Evolutionary conservation across 2,113 vertebrate species (phyloP).

Genomic region (Psilopsiagon aurifrons): DNA sequence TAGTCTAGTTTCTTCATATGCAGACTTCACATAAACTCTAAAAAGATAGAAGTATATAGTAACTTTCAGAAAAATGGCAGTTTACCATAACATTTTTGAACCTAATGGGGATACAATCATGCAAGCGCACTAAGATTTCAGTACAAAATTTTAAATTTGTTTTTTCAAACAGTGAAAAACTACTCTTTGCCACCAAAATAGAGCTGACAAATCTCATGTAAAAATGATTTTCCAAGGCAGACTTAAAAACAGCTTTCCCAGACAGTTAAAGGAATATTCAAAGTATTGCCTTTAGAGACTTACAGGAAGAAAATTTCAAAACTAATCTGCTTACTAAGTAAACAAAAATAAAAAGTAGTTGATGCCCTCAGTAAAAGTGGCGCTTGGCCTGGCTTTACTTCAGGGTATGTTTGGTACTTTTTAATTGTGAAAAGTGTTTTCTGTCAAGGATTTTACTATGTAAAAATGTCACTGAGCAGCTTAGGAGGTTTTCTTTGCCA

Average conservation of each 20-base stretch:
- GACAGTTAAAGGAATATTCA: neutral
- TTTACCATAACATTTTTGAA: neutral
- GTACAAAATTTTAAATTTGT: neutral
- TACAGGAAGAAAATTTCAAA: neutral
- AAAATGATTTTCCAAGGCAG: neutral
- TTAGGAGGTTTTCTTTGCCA: neutral
- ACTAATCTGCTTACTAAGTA: neutral
- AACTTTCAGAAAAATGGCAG: neutral
- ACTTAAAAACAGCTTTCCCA: neutral
- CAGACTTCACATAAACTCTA: neutral
- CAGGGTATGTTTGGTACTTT: neutral
- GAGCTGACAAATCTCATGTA: neutral
- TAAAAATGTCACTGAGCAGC: neutral
- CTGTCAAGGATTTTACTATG: neutral
- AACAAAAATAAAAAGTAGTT: neutral
- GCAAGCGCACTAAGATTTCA: neutral
- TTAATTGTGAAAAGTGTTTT: neutral
- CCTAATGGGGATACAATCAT: accelerated
- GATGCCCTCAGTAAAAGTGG: neutral
- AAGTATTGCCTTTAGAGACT: neutral
- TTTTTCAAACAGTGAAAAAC: neutral
- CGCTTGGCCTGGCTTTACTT: neutral
- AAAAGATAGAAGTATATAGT: neutral
- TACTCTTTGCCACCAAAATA: neutral
- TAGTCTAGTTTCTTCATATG: neutral